Evolutionary conservation across 2,113 vertebrate genomes (phyloP), one percentile per base, ranked within the genome.

Genomic region (Archilochus colubris): DNA sequence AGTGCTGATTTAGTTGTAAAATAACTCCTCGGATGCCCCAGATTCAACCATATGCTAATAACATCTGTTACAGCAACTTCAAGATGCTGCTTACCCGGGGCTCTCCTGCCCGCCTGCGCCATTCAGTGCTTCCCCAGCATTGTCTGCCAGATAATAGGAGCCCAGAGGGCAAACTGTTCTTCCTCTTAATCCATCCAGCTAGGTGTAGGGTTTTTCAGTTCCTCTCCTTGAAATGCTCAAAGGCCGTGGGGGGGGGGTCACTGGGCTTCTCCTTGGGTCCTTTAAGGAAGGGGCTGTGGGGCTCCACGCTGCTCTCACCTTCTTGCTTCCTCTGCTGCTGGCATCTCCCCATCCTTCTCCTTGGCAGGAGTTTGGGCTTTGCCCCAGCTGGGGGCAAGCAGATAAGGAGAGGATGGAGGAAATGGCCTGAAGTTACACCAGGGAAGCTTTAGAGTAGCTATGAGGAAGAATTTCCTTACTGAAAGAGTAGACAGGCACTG

Each of bases 1-100:
- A 5, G 3, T 12, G 66, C 94, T 92, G 96, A 95, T 95, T 96
- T 91, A 95, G 90, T 91, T 97, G 93, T 96, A 79, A 91, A 95
- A 91, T 80, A 84, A 82, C 96, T 93, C 66, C 3, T 67, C 31
- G 86, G 80, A 54, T 97, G 95, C 93, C 97, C 96, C 91, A 91
- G 91, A 95, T 97, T 79, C 94, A 81, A 66, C 95, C 97, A 96
- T 97, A 97, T 97, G 97, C 94, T 95, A 88, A 94, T 96, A 92
- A 95, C 96, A 97, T 89, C 97, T 97, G 96, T 79, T 95, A 73
- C 75, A 82, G 86, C 31, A 25, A 27, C 90, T 89, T 74, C 90
- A 86, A 86, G 93, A 86, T 92, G 97, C 94, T 14, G 92, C 90
- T 89, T 80, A 68, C 88, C 25, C 69, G 4, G 6, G 3, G 78